These are phyloP conservation scores for Apodemus sylvaticus DNA, from an alignment of 2,113 vertebrate species.

Conservation along the genomic window DNA sequence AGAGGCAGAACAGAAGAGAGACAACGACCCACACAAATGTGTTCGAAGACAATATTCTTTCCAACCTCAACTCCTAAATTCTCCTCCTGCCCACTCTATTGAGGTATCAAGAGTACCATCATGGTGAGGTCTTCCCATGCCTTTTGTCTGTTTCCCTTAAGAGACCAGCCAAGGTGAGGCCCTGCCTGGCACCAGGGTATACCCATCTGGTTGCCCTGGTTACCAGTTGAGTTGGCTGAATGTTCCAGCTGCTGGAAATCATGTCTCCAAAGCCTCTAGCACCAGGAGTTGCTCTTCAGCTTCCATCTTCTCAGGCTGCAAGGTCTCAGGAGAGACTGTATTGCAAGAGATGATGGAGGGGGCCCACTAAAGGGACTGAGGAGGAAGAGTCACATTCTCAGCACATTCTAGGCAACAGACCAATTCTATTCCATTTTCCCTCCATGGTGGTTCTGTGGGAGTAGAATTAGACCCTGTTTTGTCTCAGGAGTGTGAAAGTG, in stretches of 20 bases:
- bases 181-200: neutral
- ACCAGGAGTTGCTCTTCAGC: neutral
- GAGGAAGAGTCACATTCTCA: neutral
- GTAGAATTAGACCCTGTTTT: neutral
- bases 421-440: neutral
- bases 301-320: neutral
- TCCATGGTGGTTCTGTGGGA: neutral
- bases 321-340: neutral
- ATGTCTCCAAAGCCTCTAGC: neutral
- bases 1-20: neutral
- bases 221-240: neutral
- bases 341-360: too few species aligned
- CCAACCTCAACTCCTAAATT: neutral
- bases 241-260: neutral
- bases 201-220: neutral
- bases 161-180: neutral
- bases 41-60: neutral
- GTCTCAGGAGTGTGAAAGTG: neutral
- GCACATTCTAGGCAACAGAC: neutral
- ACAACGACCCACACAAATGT: neutral
- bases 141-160: neutral
- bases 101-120: neutral
- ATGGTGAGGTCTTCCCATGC: rapidly evolving
- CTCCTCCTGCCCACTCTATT: neutral
- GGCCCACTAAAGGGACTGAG: neutral